These are phyloP conservation scores for Sinocyclocheilus grahami DNA, from an alignment of 2,113 vertebrate genomes.

Conservation along the genomic window DNA sequence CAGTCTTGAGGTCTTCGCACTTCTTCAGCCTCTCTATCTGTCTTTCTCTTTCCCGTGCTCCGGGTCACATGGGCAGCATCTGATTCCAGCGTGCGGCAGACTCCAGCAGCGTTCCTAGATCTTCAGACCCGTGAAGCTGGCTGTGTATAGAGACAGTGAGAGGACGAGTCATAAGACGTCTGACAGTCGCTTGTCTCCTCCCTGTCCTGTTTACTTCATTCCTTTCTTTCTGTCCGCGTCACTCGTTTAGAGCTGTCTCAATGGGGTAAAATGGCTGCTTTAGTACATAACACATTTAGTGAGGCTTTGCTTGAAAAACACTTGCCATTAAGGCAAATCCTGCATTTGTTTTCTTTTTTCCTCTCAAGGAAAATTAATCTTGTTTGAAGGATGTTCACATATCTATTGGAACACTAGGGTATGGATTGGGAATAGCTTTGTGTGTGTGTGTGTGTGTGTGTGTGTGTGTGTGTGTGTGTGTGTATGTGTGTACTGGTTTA, in stretches of 20 bases:
- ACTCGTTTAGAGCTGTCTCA: not conserved
- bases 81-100: conserved; percentile 88
- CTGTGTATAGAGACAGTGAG: not conserved
- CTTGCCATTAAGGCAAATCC: not conserved
- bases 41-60: conserved; percentile 50
- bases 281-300: conserved; percentile 11
- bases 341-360: not conserved
- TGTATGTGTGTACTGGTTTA: not conserved
- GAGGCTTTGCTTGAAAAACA: not conserved
- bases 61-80: conserved; percentile 76
- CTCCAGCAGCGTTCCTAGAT: not conserved
- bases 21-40: not conserved
- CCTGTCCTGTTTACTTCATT: not conserved
- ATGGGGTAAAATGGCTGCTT: not conserved
- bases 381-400: not conserved
- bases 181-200: conserved; percentile 6
- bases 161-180: conserved; percentile 11
- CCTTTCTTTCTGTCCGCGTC: not conserved
- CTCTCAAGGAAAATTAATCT: not conserved
- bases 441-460: too few relatives aligned
- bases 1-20: conserved; percentile 11
- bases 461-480: too few relatives aligned
- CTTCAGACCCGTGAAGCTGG: not conserved
- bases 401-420: not conserved
- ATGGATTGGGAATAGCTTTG: not conserved